These are phyloP conservation scores for Gymnocypris eckloni DNA, from an alignment of 2,797 vertebrate genomes.

Conservation along the genomic window DNA sequence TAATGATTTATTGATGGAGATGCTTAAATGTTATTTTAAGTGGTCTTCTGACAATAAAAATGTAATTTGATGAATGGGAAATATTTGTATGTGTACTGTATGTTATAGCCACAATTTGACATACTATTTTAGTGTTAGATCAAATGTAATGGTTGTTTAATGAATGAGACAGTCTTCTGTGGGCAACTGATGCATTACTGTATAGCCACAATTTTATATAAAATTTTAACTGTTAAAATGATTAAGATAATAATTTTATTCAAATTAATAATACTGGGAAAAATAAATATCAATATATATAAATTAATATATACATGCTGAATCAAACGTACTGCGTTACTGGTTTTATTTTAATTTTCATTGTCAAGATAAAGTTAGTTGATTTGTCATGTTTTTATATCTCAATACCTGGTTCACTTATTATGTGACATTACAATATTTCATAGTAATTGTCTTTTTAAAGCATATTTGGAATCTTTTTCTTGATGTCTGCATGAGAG, in stretches of 20 bases:
- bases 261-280: too few relatives aligned
- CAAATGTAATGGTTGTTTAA: neutral
- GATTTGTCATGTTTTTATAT: neutral
- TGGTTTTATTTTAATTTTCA: too few relatives aligned
- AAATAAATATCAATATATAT: too few relatives aligned
- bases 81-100: neutral
- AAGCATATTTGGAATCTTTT: neutral
- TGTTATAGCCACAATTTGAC: neutral
- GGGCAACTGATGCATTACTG: too few relatives aligned
- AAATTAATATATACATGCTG: too few relatives aligned
- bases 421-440: neutral
- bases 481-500: neutral
- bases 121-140: neutral
- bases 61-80: neutral
- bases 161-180: too few relatives aligned
- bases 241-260: too few relatives aligned
- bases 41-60: neutral
- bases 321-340: too few relatives aligned
- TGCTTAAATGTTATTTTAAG: neutral
- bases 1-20: slow-evolving; percentile 9
- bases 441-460: neutral
- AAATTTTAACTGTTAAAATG: too few relatives aligned
- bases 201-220: too few relatives aligned
- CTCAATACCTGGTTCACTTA: neutral
- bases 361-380: neutral